phyloP scores from a whole-genome alignment of 2,888 invertebrate species.

The Erebia ligea region DNA sequence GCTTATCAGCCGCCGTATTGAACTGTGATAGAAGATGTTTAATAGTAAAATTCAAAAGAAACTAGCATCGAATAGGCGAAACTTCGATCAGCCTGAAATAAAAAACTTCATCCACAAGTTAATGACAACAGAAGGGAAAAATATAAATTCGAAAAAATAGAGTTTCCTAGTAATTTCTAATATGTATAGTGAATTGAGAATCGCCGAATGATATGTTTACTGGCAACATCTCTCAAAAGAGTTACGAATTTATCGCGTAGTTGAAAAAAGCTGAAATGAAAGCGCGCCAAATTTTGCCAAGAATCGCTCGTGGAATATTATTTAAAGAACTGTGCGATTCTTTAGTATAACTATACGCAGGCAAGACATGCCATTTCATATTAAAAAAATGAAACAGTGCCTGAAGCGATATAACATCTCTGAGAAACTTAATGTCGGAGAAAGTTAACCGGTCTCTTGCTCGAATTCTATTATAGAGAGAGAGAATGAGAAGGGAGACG shows the following conservation, averaged over 20 bases:
- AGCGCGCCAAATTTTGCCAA: constrained; percentile 44
- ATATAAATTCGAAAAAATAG: constrained; percentile 35
- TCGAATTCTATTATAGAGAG: not conserved
- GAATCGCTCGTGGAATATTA: constrained; percentile 30
- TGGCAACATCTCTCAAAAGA: constrained; percentile 77
- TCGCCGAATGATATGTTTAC: constrained; percentile 81
- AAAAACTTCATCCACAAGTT: constrained; percentile 31
- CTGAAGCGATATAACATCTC: no score
- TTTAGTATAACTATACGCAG: constrained; percentile 11
- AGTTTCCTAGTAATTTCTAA: constrained; percentile 47
- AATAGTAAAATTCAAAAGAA: no score
- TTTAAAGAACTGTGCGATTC: constrained; percentile 29
- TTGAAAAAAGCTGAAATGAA: constrained; percentile 46
- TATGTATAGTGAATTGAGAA: constrained; percentile 66
- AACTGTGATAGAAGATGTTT: no score
- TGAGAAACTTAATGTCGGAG: no score
- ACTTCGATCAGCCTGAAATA: not conserved
- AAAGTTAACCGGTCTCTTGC: no score
- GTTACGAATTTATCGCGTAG: constrained; percentile 76
- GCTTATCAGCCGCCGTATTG: no score
- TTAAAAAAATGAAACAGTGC: no score
- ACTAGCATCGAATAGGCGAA: not conserved
- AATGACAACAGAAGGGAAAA: constrained; percentile 45
- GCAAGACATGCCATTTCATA: not conserved
- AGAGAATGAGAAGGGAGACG: not conserved